Evolutionary conservation across 2,113 vertebrate species (phyloP).

Genomic region (Orycteropus afer): DNA sequence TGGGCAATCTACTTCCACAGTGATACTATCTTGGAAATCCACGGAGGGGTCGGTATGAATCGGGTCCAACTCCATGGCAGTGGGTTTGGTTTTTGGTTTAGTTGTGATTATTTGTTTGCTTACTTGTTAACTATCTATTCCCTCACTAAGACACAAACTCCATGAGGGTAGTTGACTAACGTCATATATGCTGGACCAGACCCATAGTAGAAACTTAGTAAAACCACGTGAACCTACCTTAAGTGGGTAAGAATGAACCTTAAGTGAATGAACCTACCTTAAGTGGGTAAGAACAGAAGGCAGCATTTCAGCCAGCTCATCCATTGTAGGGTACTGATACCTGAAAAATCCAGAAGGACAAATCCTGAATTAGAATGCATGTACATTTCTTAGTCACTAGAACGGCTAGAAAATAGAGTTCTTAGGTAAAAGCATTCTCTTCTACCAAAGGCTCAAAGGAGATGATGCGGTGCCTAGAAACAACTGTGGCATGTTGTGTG

Average conservation of each 20-base stretch:
- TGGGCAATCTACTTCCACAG: too few species aligned
- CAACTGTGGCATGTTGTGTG: neutral
- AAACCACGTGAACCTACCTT: constrained; percentile 87
- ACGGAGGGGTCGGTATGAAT: too few species aligned
- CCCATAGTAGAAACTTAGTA: neutral
- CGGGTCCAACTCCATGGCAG: too few species aligned
- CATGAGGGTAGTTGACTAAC: neutral
- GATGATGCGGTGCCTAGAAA: neutral
- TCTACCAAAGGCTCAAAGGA: neutral
- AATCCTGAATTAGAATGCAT: neutral
- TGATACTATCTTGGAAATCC: too few species aligned
- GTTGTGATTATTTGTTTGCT: neutral
- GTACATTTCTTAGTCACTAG: neutral
- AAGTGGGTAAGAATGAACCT: constrained; percentile 89
- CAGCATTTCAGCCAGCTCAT: constrained; percentile 96
- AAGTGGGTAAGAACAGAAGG: constrained; percentile 93
- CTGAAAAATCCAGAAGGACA: constrained; percentile 85
- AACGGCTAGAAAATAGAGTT: neutral
- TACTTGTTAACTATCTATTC: constrained; percentile 1
- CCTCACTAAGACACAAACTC: neutral
- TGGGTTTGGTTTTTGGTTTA: too few species aligned
- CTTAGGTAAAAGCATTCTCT: constrained; percentile 24
- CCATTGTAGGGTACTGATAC: constrained; percentile 97
- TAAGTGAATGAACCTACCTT: constrained; percentile 87
- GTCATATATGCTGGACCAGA: neutral